These are phyloP conservation scores for Sciurus carolinensis DNA, from an alignment of 2,797 vertebrate species.

Conservation along the genomic window DNA sequence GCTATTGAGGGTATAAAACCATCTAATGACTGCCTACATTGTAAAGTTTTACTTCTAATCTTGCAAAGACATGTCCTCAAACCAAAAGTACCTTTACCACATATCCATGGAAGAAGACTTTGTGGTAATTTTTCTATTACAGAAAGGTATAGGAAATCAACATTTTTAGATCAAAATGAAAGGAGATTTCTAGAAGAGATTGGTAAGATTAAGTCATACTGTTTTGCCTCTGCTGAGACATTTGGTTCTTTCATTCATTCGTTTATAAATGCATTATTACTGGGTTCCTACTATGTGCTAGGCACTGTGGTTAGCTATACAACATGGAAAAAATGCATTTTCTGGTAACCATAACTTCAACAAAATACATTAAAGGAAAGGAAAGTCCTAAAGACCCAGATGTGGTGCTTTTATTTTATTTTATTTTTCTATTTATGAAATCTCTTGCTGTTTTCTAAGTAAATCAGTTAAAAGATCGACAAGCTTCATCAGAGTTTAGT, in stretches of 20 bases:
- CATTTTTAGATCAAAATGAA: slow-evolving; percentile 63
- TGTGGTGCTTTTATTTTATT: not conserved
- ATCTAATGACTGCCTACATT: not conserved
- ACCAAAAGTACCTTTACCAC: not conserved
- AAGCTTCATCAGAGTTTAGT: slow-evolving; percentile 79
- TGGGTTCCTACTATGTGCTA: not conserved
- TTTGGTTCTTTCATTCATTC: not conserved
- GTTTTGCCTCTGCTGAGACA: not conserved
- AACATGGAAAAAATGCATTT: not conserved
- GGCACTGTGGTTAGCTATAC: not conserved
- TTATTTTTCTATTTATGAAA: slow-evolving; percentile 44
- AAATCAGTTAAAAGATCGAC: slow-evolving; percentile 80
- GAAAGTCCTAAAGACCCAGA: slow-evolving; percentile 51
- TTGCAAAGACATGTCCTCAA: slow-evolving; percentile 13
- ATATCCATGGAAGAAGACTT: not conserved
- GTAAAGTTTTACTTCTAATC: not conserved
- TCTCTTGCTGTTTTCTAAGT: slow-evolving; percentile 78
- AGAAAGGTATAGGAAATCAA: slow-evolving; percentile 27
- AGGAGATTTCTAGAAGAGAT: not conserved
- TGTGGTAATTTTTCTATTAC: slow-evolving; percentile 29
- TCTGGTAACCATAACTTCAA: slow-evolving; percentile 48
- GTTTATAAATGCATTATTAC: not conserved
- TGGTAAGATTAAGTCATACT: not conserved
- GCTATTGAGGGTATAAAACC: not conserved
- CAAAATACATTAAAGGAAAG: slow-evolving; percentile 71